Evolutionary conservation across 2,113 vertebrate species (phyloP).

Genomic region (Nothobranchius furzeri): DNA sequence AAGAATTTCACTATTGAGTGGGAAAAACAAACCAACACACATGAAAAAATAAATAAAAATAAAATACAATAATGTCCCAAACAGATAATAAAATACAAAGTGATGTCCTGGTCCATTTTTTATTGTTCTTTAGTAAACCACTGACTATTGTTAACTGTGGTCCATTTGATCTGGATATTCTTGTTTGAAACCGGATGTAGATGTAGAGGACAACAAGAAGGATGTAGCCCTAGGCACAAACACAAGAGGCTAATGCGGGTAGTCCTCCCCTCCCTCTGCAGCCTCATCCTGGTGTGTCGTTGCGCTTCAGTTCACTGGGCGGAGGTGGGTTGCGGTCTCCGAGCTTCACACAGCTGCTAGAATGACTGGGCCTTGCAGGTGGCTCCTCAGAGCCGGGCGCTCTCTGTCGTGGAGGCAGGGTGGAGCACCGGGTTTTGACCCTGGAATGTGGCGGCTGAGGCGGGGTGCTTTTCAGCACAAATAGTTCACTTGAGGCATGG

Average conservation of each 20-base stretch:
- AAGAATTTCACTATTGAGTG: conserved; percentile 34
- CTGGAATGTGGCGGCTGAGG: conserved; percentile 62
- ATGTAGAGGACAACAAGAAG: conserved; percentile 18
- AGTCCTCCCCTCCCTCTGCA: conserved; percentile 35
- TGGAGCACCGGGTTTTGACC: conserved; percentile 72
- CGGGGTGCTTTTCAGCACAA: conserved; percentile 69
- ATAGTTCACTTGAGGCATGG: conserved; percentile 63
- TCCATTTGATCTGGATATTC: conserved; percentile 22
- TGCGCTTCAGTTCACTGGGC: conserved; percentile 71
- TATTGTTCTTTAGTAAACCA: conserved; percentile 42
- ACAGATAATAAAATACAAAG: conserved; percentile 32
- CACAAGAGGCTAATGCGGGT: conserved; percentile 53
- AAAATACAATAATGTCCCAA: background rate
- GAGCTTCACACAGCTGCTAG: conserved; percentile 73
- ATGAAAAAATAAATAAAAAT: conserved; percentile 7
- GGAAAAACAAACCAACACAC: conserved; percentile 31
- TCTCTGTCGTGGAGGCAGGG: conserved; percentile 72
- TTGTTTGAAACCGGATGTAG: conserved; percentile 30
- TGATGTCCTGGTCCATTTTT: conserved; percentile 25
- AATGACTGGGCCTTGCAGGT: conserved; percentile 68
- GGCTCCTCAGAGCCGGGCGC: conserved; percentile 45
- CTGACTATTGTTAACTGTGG: conserved; percentile 31
- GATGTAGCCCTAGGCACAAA: conserved; percentile 52
- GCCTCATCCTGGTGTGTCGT: conserved; percentile 64
- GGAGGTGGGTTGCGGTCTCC: conserved; percentile 64